Percentiles rank a stretch among this genome's conserved stretches.
Conservation (phyloP, 1,140 invertebrate species). For the Lordiphosa stackelbergi region DNA sequence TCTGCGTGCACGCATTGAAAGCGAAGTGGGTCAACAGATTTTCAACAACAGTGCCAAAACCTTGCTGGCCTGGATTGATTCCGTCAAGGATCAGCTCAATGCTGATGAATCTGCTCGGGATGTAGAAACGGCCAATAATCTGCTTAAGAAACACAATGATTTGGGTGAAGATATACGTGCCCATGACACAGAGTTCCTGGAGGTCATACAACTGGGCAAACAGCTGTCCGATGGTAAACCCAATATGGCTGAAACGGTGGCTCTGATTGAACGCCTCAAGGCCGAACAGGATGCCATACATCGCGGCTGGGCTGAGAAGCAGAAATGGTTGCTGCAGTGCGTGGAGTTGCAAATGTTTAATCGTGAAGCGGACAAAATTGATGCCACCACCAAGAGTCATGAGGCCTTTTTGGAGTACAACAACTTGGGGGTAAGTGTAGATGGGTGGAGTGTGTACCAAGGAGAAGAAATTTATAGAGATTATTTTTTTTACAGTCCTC, state of each 20-base stretch:
- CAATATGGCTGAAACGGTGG: conserved; percentile 82
- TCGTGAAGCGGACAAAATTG: conserved; percentile 97
- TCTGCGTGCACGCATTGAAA: conserved; percentile 88
- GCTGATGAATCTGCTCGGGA: conserved; percentile 90
- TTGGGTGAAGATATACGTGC: conserved; percentile 94
- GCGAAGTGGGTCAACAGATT: conserved; percentile 95
- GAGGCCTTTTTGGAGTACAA: conserved; percentile 94
- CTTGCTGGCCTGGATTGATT: conserved; percentile 86
- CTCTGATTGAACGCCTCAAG: conserved; percentile 85
- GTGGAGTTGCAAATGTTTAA: conserved; percentile 94
- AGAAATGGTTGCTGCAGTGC: conserved; percentile 89
- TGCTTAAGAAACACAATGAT: conserved; percentile 95
- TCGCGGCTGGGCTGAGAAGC: conserved; percentile 89
- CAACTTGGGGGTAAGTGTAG: conserved; percentile 87
- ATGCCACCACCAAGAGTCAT: conserved; percentile 95
- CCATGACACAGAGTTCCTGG: conserved; percentile 84
- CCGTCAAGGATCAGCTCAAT: conserved; percentile 88
- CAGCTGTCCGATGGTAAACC: conserved; percentile 86
- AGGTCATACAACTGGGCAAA: conserved; percentile 87
- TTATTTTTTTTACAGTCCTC: conserved; percentile 82
- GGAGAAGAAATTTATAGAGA: not conserved
- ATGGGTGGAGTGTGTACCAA: not conserved
- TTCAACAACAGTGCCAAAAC: conserved; percentile 92
- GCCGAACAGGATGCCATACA: conserved; percentile 87
- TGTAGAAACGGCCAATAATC: conserved; percentile 92